Percentiles rank a stretch among this genome's conserved stretches.
These are phyloP conservation scores for Chrysochloris asiatica DNA, from an alignment of 2,113 vertebrate genomes.

Conservation along the genomic window DNA sequence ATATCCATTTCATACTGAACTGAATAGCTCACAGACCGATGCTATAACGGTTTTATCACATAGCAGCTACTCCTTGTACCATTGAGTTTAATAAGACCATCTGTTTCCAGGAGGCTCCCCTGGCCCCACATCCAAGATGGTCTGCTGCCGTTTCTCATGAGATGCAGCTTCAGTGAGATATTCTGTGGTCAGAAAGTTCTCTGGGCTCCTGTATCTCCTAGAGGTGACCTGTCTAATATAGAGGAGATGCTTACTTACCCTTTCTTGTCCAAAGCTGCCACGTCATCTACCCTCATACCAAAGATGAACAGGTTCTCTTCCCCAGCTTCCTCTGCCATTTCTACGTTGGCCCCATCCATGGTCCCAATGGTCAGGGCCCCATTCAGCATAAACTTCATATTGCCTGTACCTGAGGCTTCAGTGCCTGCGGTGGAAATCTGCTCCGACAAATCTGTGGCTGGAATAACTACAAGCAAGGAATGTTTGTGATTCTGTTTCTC, in stretches of 20 bases:
- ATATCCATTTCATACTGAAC: neutral
- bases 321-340: constrained; percentile 98
- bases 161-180: neutral
- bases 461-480: constrained; percentile 89
- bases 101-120: neutral
- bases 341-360: constrained; percentile 98
- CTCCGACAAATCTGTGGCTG: constrained; percentile 96
- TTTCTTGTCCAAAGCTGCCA: constrained; percentile 89
- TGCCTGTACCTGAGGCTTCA: constrained; percentile 96
- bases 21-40: neutral
- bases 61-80: neutral
- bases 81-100: neutral
- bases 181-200: neutral
- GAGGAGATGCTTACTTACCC: constrained; percentile 87
- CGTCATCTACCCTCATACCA: constrained; percentile 95
- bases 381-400: constrained; percentile 99
- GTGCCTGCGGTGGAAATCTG: constrained; percentile 99
- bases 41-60: neutral
- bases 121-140: neutral
- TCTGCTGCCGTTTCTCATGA: neutral
- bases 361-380: constrained; percentile 98
- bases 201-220: no score
- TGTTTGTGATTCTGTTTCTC: neutral
- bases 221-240: neutral
- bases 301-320: constrained; percentile 98